Base-by-base conservation (phyloP, 2,113 vertebrate species). In the Potamarius usumacintae region DNA sequence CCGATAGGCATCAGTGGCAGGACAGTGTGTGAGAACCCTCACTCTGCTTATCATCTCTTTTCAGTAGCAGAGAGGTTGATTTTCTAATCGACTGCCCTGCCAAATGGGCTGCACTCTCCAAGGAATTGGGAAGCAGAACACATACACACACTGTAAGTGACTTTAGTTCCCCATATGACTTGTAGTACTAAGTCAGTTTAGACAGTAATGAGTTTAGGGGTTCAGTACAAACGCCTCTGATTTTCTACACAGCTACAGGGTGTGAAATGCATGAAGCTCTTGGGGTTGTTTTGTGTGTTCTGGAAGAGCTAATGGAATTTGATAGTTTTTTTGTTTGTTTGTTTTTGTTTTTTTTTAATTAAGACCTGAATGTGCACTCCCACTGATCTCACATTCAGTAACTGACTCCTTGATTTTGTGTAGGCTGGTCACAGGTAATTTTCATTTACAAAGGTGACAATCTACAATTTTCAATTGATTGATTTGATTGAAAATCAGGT, bases 1-100 rank as follows among this genome's bases (percentile, higher is more conserved):
- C 48, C 25, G 50, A 83, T 82, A 80, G 85, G 48, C 76, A 86
- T 87, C 86, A 72, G 79, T 22, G 55, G 60, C 55, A 65, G 82
- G 57, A 48, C 55, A 79, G 72, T 27, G 58, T 78, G 72, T 67
- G 60, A 57, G 62, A n/a, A 60, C 82, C 60, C 18, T 77, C 53
- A 52, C 30, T 84, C 74, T 88, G 86, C 86, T 88, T 87, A 87
- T 87, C 86, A 83, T 69, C 57, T 20, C 53, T 79, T 88, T 86
- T 90, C 74, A 83, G 87, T 78, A 58, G 79, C 79, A 52, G 63
- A 84, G 55, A 79, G 87, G 89, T 74, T 78, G 84, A 88, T 88
- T 86, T 57, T 90, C 84, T 90, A 72, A 88, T 85, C 84, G 50
- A 88, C 81, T 88, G 79, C 62, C 78, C 62, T 72, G 84, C 86